Evolutionary conservation across 2,888 invertebrate species (phyloP), one percentile per base, ranked within the genome.

Genomic region (Tupiocoris notatus): DNA sequence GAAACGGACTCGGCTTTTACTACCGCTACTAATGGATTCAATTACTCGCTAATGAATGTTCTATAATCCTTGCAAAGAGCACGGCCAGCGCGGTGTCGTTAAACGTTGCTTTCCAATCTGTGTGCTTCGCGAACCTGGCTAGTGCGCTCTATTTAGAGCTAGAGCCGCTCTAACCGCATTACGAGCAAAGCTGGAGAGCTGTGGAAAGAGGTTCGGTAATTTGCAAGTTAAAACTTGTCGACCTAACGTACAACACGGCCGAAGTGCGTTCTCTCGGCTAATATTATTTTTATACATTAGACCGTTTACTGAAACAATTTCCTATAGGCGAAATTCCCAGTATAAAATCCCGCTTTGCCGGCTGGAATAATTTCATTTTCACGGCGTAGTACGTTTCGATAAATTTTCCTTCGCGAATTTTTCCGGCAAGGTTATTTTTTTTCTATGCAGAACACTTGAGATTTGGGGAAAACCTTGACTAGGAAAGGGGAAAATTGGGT

Each of bases 31-130:
- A 73, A 73, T 73, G 73, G 73, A 73, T 62, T 73, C 62, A 73
- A 73, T 73, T 73, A 73, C 54, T 62, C 63, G 39, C 63, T 73
- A 73, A 73, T 73, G 73, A 62, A 73, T 25, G 73, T 73, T 73
- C 62, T 62, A 73, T 73, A 73, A 73, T 73, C 73, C 73, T 63
- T 39, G 25, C n/a, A 54, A 20, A 39, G 21, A 63, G 63, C 62
- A 62, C 18, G 65, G n/a, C 17, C 17, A 24, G 59, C 17, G 63
- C 54, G 62, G 73, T 62, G 17, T 25, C 23, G 62, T 73, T 62
- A 61, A 73, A 73, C 39, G 73, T 20, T 73, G 73, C 54, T 73
- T 62, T 16, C 62, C 73, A 62, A 73, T 73, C 63, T 73, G 73
- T 73, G 18, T 21, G 70, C 70, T 70, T 70, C 58, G 20, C 17